These are phyloP conservation scores for Pangasius djambal DNA, from an alignment of 2,797 vertebrate genomes.

Conservation along the genomic window DNA sequence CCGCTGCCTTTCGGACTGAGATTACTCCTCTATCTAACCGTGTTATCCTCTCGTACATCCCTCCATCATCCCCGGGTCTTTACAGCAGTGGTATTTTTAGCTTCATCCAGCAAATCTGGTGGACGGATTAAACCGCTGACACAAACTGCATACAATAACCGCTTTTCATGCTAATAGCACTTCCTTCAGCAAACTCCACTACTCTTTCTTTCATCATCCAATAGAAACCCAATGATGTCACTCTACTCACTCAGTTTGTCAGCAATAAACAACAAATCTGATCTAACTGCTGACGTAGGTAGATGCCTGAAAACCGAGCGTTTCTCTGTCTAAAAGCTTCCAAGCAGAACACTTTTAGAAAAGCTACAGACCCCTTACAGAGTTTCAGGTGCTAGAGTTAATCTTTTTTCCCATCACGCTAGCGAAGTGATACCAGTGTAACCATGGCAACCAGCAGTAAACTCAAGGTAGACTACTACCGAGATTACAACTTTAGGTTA, in stretches of 20 bases:
- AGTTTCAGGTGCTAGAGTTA: neutral
- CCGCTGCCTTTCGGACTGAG: neutral
- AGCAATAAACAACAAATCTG: neutral
- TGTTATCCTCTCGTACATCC: constrained; percentile 34
- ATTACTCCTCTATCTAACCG: constrained; percentile 41
- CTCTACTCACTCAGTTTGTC: neutral
- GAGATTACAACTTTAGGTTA: too few relatives aligned
- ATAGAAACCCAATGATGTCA: neutral
- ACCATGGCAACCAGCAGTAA: too few relatives aligned
- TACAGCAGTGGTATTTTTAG: neutral
- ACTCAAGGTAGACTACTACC: too few relatives aligned
- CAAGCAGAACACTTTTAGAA: neutral
- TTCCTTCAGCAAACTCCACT: too few relatives aligned
- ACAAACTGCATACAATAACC: neutral
- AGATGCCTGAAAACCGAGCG: neutral
- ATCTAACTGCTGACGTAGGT: neutral
- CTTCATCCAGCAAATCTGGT: neutral
- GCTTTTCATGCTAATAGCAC: neutral
- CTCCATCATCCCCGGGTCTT: constrained; percentile 3
- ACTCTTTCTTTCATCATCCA: neutral
- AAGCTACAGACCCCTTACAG: neutral
- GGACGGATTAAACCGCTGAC: neutral
- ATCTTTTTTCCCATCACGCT: neutral
- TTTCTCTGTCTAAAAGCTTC: neutral
- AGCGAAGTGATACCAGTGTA: neutral